Percentiles rank a stretch among this genome's conserved stretches.
Evolutionary conservation across 2,113 vertebrate genomes (phyloP).

Genomic region (Eptatretus burgeri): DNA sequence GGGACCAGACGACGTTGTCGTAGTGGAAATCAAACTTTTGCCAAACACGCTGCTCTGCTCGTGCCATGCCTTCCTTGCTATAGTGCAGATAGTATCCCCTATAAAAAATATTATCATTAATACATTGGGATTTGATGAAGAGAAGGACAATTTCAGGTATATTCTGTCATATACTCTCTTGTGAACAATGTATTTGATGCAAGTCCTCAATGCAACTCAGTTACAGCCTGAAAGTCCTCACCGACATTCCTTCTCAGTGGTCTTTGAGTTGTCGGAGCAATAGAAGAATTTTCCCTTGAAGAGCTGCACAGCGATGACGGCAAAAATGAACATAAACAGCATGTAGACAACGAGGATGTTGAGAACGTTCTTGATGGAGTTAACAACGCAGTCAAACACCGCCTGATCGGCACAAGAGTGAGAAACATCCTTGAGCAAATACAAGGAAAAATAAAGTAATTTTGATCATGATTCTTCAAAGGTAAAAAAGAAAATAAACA

Average conservation of each 20-base stretch:
- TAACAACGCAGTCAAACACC: conserved; percentile 90
- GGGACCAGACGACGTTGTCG: conserved; percentile 81
- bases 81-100: conserved; percentile 81
- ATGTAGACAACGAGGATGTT: conserved; percentile 89
- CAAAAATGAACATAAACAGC: conserved; percentile 98
- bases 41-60: conserved; percentile 55
- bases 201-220: too few species aligned
- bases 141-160: too few species aligned
- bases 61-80: conserved; percentile 49
- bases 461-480: too few species aligned
- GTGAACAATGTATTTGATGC: too few species aligned
- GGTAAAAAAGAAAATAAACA: too few species aligned
- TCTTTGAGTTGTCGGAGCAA: conserved; percentile 78
- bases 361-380: conserved; percentile 78
- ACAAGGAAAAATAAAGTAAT: too few species aligned
- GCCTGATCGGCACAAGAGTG: conserved; percentile 23
- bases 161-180: conserved; percentile 7
- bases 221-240: conserved; percentile 12
- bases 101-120: neutral
- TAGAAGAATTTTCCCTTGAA: conserved; percentile 95
- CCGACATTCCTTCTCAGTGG: conserved; percentile 79
- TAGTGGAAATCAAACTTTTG: conserved; percentile 84
- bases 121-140: too few species aligned
- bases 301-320: conserved; percentile 79
- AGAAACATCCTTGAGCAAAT: too few species aligned